Conservation (phyloP, 2,113 vertebrate species). For the Prionailurus bengalensis region DNA sequence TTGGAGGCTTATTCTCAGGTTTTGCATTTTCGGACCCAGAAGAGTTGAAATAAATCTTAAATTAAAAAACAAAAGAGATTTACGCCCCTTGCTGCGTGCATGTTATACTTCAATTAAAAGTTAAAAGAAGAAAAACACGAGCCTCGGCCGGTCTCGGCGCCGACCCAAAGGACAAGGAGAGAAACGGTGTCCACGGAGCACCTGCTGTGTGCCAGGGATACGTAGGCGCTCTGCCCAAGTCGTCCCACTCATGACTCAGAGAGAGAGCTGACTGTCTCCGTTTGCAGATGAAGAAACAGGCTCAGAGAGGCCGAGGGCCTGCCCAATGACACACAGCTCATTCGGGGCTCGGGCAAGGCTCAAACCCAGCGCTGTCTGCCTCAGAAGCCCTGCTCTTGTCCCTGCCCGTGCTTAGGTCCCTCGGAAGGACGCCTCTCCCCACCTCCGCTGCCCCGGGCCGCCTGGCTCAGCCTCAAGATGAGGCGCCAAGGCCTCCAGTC, state of each 20-base stretch:
- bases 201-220: rapidly evolving
- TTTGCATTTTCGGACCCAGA: background rate
- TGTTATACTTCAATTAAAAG: slow-evolving; percentile 12
- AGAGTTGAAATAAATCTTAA: slow-evolving; percentile 61
- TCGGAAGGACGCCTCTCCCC: background rate
- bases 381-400: background rate
- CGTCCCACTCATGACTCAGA: background rate
- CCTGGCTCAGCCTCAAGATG: background rate
- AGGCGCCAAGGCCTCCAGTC: background rate
- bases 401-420: rapidly evolving
- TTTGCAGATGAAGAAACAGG: background rate
- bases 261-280: rapidly evolving
- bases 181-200: background rate
- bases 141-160: background rate
- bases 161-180: background rate
- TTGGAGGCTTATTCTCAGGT: slow-evolving; percentile 36
- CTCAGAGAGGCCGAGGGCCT: background rate
- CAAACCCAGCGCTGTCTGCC: rapidly evolving
- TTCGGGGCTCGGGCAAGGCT: background rate
- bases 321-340: background rate
- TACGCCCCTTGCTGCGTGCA: background rate
- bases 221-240: background rate
- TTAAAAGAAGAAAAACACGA: background rate
- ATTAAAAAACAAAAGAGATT: slow-evolving; percentile 31
- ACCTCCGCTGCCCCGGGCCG: rapidly evolving